phyloP scores from a whole-genome alignment of 2,888 invertebrate species.

The Apamea monoglypha region DNA sequence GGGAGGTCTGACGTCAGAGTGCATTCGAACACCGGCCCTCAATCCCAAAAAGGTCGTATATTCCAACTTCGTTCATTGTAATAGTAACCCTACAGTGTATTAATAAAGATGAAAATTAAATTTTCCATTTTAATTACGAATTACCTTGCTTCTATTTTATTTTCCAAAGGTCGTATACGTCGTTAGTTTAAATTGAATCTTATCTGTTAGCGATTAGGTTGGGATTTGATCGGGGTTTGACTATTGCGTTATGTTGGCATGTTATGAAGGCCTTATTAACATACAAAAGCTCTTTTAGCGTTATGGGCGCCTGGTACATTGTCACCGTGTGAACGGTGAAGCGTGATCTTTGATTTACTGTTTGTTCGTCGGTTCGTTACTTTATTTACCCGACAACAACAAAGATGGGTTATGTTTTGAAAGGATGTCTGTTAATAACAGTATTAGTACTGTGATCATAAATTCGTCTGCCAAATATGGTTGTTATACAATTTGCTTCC shows the following conservation, averaged over 20 bases:
- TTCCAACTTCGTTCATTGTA: conserved; percentile 32
- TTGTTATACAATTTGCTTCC: not conserved
- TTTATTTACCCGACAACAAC: not conserved
- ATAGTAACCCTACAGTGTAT: conserved; percentile 44
- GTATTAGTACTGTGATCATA: not conserved
- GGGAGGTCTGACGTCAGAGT: conserved; percentile 81
- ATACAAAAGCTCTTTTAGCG: conserved; percentile 67
- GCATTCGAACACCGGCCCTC: conserved; percentile 76
- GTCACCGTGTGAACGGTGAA: conserved; percentile 48
- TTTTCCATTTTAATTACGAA: conserved; percentile 54
- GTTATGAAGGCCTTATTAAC: conserved; percentile 69
- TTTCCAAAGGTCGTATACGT: conserved; percentile 58
- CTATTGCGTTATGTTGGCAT: conserved; percentile 69
- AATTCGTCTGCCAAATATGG: not conserved
- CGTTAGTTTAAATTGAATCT: conserved; percentile 64
- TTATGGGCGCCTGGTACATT: conserved; percentile 67
- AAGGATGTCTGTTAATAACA: not conserved
- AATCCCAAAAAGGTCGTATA: conserved; percentile 67
- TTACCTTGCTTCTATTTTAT: conserved; percentile 66
- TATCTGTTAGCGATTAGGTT: conserved; percentile 64
- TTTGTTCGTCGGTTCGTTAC: not conserved
- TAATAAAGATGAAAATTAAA: conserved; percentile 52
- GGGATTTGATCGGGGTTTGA: conserved; percentile 59
- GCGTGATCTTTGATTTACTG: conserved; percentile 51
- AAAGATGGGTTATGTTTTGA: not conserved